Evolutionary conservation across 1,140 invertebrate genomes (phyloP), one percentile per base, ranked within the genome.

Genomic region (Lethocerus indicus): DNA sequence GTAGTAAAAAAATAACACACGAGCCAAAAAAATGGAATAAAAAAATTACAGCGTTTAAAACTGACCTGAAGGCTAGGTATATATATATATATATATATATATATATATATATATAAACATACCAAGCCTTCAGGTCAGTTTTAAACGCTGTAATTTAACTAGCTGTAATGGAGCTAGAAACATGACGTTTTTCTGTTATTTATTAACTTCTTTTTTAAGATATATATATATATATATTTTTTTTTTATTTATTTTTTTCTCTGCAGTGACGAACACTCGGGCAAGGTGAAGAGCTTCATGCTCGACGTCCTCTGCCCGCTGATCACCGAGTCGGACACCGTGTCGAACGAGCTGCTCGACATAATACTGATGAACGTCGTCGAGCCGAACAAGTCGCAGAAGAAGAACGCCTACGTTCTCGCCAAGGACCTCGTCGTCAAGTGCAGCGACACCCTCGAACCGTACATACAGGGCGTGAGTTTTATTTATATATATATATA

Each of bases 281-380:
- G 78, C 1, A 93, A 95, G 71, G 91, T 97, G 40, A 95, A 92
- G 63, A 89, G 82, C 47, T 95, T 95, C 61, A 95, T 97, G 81
- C 65, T 97, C 51, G 92, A 97, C 66, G 87, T 97, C 21, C 71
- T 97, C 41, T 84, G 81, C 61, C 92, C 92, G 7, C 68, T 98
- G 4, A 90, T 98, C 51, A 87, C 84, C 7, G 93, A 98, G 67
- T 90, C 90, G 20, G 93, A 98, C 61, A 81, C 87, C 55, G 84
- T 97, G 7, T 91, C 88, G 49, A 88, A 91, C 61, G 89, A 95
- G 65, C 67, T 97, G 20, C 65, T 97, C 36, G 89, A 98, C 64
- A 87, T 92, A 44, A 91, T 98, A 57, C 71, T 98, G 12, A 79
- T 87, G 54, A 95, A 96, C 62, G 82, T 98, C 60, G 87, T 97